Evolutionary conservation across 2,113 vertebrate genomes (phyloP).

Genomic region (Myocastor coypus): DNA sequence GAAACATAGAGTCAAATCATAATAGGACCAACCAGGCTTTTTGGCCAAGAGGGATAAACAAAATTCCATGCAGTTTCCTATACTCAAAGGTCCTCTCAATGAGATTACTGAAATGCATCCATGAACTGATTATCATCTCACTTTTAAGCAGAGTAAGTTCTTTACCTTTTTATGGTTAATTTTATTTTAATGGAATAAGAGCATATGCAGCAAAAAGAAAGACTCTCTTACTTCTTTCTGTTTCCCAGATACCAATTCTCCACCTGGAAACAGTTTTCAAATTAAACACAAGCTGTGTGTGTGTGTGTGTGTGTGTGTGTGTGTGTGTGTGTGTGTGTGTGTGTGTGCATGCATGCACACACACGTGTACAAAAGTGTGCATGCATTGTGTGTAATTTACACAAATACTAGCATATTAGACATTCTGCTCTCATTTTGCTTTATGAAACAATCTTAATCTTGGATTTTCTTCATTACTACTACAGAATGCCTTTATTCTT

Average conservation of each 20-base stretch:
- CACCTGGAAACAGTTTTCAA: constrained; percentile 9
- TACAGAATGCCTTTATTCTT: constrained; percentile 11
- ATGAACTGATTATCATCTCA: constrained; percentile 14
- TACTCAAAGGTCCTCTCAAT: neutral
- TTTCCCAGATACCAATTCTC: neutral
- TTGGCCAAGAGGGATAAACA: neutral
- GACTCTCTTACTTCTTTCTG: neutral
- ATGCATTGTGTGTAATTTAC: neutral
- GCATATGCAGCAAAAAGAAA: neutral
- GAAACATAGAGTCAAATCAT: constrained; percentile 47
- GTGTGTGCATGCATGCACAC: no score
- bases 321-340: neutral
- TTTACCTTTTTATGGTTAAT: constrained; percentile 21
- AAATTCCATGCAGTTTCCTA: constrained; percentile 26
- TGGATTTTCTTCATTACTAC: neutral
- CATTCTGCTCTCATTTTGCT: neutral
- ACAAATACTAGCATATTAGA: neutral
- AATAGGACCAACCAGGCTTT: neutral
- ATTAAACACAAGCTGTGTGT: neutral
- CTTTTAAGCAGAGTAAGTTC: constrained; percentile 36
- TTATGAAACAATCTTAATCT: constrained; percentile 32
- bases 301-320: neutral
- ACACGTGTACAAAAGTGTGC: no score
- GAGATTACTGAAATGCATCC: neutral
- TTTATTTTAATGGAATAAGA: constrained; percentile 26